Evolutionary conservation across 2,888 invertebrate species (phyloP), one percentile per base, ranked within the genome.

Genomic region (Pachycephus smyrnensis): DNA sequence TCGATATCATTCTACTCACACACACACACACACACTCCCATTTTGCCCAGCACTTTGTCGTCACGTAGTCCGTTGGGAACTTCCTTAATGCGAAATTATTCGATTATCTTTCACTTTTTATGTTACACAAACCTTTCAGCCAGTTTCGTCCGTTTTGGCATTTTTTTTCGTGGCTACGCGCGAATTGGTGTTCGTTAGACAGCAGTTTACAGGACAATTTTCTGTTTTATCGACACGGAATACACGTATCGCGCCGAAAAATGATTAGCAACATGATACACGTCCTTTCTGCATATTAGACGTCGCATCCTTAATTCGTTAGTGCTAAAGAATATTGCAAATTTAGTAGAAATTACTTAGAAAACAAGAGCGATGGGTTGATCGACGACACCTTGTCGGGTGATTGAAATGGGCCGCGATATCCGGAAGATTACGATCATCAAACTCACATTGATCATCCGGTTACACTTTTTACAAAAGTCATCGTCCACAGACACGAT

Each of bases 41-140:
- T 36, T 74, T 30, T 74, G 11, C 33, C 74, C 74, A 12, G 11
- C 73, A 33, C 36, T 74, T 71, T 33, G 71, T 71, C 71, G 33
- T 9, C 31, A 12, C 15, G 15, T 71, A 31, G 71, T 71, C 9
- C 55, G 55, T 9, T 55, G 55, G 23, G 2, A 23, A 23, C 23
- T 55, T 55, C 55, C 55, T 55, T 55, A 9, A 55, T 55, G 55
- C 15, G 9, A 55, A 55, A 55, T 55, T 55, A 55, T 55, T 55
- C 55, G 55, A 55, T 55, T 55, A 55, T 55, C 55, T 23, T 55
- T 55, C 55, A 55, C 55, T 55, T 55, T 23, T 55, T 23, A 55
- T 9, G 55, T 55, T 55, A 55, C 23, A 55, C 23, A 55, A 55
- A 55, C 23, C 23, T 55, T 23, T 55, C 23, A 55, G 55, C 55